Evolutionary conservation across 2,888 invertebrate species (phyloP), one percentile per base, ranked within the genome.

Genomic region (Lepidochitona cinerea): DNA sequence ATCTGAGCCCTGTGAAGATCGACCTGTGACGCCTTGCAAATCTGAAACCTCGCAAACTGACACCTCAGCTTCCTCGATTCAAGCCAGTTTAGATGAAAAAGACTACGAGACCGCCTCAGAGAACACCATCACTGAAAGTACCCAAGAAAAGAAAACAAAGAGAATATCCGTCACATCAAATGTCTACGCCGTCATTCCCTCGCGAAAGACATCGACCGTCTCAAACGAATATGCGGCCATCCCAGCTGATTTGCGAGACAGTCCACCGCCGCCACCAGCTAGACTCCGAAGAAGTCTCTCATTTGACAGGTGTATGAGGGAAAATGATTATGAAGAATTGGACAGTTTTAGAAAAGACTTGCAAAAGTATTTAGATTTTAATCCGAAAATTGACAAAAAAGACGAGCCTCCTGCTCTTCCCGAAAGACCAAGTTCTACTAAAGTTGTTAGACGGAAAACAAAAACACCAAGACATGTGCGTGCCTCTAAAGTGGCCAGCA

Each of bases 311-410:
- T 3, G 23, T 14, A 59, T 29, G 32, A 3, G 59, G 14, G 59
- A 59, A 29, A 59, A 59, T 59, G 59, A 59, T 32, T 59, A 59
- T 26, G 59, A 59, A 26, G 59, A 59, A 59, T 32, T 59, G 59
- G 59, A 59, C 59, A 59, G 26, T 29, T 59, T 59, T 29, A 59
- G 59, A 59, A 59, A 59, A 59, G 59, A 59, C 29, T 59, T 59
- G 32, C 23, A 29, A 4, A 59, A 59, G 29, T 32, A 59, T 26
- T 59, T 59, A 32, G 59, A 32, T 23, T 59, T 59, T 26, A 1
- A 59, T 18, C 29, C 32, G 4, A 14, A 14, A 14, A 26, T 59
- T 3, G 26, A 59, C 32, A 29, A 2, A 14, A 59, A 18, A 59
- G 59, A 59, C 9, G 32, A 23, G 23, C 59, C 59, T 4, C 59